Evolutionary conservation across 1,140 invertebrate genomes (phyloP).

Genomic region (Adelges cooleyi): DNA sequence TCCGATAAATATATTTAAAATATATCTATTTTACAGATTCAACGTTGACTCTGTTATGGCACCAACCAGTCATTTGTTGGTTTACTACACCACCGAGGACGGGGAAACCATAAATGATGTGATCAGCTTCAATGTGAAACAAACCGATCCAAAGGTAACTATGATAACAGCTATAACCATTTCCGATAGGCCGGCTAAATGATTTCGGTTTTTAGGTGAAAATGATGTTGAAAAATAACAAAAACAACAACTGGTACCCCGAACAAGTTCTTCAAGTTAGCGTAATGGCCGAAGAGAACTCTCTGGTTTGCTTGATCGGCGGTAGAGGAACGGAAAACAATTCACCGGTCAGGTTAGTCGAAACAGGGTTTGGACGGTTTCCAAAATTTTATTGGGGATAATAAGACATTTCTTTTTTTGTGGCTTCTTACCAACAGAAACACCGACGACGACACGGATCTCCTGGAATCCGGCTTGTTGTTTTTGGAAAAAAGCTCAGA

Average conservation of each 20-base stretch:
- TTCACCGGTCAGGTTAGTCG: conserved; percentile 22
- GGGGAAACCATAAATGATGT: conserved; percentile 60
- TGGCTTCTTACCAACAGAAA: background rate
- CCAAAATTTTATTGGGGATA: too few relatives aligned
- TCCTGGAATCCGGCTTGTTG: conserved; percentile 5
- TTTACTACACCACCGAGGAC: conserved; percentile 62
- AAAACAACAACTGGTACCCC: conserved; percentile 34
- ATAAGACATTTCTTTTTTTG: too few relatives aligned
- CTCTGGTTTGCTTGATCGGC: conserved; percentile 46
- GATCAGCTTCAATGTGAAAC: conserved; percentile 48
- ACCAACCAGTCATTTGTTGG: conserved; percentile 55
- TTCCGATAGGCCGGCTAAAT: too few relatives aligned
- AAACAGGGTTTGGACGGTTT: too few relatives aligned
- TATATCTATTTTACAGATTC: conserved; percentile 43
- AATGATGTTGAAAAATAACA: conserved; percentile 13
- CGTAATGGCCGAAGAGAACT: conserved; percentile 44
- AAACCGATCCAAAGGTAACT: conserved; percentile 47
- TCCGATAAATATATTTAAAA: background rate
- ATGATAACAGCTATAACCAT: background rate
- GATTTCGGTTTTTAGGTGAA: conserved; percentile 2
- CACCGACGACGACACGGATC: conserved; percentile 10
- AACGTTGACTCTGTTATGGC: conserved; percentile 51
- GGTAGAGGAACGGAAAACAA: conserved; percentile 36
- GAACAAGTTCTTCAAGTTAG: conserved; percentile 43
- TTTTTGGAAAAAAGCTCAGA: conserved; percentile 34